Evolutionary conservation across 2,888 invertebrate genomes (phyloP).

Genomic region (Dryomyza anilis): DNA sequence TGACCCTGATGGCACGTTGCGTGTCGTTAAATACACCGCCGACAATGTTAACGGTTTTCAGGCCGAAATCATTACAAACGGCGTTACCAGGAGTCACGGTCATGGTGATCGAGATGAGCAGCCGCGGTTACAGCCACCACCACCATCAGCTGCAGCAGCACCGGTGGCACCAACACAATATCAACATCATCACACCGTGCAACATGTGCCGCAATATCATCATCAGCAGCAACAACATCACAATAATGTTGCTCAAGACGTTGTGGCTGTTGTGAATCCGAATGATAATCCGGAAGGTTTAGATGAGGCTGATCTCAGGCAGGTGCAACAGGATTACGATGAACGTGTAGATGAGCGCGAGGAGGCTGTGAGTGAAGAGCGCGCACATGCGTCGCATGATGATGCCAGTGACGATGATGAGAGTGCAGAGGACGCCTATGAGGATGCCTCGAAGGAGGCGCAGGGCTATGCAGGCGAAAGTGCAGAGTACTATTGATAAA

Average conservation of each 20-base stretch:
- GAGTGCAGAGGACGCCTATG: constrained; percentile 19
- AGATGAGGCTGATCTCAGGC: constrained; percentile 9
- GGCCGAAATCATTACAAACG: constrained; percentile 62
- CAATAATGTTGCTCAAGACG: no score
- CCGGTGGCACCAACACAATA: constrained; percentile 21
- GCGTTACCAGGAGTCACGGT: constrained; percentile 50
- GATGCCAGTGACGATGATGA: constrained; percentile 38
- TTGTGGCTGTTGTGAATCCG: constrained; percentile 38
- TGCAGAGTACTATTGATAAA: constrained; percentile 34
- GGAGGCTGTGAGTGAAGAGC: constrained; percentile 17
- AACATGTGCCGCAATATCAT: no score
- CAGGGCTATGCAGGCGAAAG: constrained; percentile 31
- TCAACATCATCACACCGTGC: no score
- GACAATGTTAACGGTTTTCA: constrained; percentile 77
- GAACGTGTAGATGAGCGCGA: background rate
- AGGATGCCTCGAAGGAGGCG: constrained; percentile 27
- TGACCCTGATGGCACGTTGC: constrained; percentile 75
- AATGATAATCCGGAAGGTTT: constrained; percentile 29
- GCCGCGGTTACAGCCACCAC: constrained; percentile 17
- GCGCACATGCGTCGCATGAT: constrained; percentile 40
- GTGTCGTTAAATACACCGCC: constrained; percentile 76
- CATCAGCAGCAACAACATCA: no score
- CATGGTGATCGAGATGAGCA: constrained; percentile 41
- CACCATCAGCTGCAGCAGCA: constrained; percentile 16
- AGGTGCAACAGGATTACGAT: constrained; percentile 1